These are phyloP conservation scores for Ceratosolen solmsi DNA, from an alignment of 1,140 invertebrate species.

Conservation along the genomic window DNA sequence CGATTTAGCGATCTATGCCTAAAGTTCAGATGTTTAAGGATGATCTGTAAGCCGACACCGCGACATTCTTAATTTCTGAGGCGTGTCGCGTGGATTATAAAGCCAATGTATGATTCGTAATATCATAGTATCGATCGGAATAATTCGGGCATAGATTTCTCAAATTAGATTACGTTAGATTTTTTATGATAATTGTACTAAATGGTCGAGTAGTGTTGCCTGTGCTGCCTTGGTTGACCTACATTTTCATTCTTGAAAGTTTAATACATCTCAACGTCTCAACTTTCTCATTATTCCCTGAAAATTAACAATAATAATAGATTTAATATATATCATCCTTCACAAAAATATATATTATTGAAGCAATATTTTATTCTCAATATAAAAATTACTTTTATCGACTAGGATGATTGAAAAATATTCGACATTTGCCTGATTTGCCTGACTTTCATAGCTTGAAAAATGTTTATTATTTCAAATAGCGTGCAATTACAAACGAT, in stretches of 20 bases:
- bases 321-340: not conserved
- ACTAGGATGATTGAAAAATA: too few species aligned
- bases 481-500: not conserved
- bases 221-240: not conserved
- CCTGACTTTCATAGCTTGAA: not conserved
- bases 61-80: not conserved
- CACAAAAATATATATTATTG: not conserved
- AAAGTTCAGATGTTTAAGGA: not conserved
- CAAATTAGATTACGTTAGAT: not conserved
- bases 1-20: not conserved
- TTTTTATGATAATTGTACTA: not conserved
- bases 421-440: not conserved
- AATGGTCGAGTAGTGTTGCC: not conserved
- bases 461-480: not conserved
- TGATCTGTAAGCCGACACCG: not conserved
- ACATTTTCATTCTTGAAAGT: not conserved
- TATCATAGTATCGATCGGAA: not conserved
- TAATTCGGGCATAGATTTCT: not conserved
- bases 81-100: not conserved
- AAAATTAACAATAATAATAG: not conserved
- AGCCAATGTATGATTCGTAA: not conserved
- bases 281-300: not conserved
- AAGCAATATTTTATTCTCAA: not conserved
- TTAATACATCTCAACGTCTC: not conserved
- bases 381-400: not conserved